A percentile compares a stretch with the other conserved stretches of the same genome.
Conservation (phyloP, 1,140 invertebrate genomes). For the Brachionus koreanus region DNA sequence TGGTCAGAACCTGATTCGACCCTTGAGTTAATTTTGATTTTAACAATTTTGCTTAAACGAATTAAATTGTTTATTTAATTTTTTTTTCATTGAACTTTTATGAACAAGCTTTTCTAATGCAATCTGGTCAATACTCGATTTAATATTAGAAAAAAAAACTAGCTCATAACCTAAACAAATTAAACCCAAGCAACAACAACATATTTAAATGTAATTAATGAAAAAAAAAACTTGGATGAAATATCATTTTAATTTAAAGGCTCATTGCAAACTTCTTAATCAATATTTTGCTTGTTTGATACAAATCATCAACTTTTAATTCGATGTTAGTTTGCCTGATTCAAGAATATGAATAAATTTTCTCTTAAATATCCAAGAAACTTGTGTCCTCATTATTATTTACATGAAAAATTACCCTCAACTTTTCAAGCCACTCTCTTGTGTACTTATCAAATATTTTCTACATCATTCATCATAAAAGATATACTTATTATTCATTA, state of each 20-base stretch:
- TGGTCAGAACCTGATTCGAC: background rate
- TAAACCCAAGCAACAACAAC: background rate
- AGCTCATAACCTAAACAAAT: background rate
- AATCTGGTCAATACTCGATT: background rate
- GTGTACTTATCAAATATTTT: background rate
- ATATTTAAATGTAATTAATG: slow-evolving; percentile 1
- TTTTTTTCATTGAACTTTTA: background rate
- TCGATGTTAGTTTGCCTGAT: background rate
- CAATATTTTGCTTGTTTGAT: background rate
- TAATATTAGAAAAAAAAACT: background rate
- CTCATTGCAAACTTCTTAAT: background rate
- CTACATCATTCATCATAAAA: background rate
- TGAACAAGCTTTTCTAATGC: background rate
- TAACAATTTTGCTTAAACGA: background rate
- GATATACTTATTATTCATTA: background rate
- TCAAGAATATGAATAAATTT: background rate
- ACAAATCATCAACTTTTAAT: background rate
- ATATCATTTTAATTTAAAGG: background rate
- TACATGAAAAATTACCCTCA: background rate
- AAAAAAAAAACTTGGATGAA: background rate
- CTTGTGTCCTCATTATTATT: background rate
- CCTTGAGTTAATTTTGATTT: background rate
- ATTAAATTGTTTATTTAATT: background rate
- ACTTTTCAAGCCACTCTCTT: background rate
- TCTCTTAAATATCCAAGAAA: background rate